Conservation (phyloP, 2,888 invertebrate species). For the Cheilosia grossa region DNA sequence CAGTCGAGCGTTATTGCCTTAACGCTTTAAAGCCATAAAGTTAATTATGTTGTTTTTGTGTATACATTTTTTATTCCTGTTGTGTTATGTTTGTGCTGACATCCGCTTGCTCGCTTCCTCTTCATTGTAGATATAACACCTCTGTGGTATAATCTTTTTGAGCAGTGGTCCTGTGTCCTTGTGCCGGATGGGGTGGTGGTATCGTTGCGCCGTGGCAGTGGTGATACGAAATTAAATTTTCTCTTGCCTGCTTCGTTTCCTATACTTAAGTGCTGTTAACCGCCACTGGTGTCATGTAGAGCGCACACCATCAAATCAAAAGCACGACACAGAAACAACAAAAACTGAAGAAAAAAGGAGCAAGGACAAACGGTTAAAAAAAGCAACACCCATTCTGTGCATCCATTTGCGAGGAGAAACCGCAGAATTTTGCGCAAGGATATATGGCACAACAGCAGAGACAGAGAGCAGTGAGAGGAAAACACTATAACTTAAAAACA, state of each 20-base stretch:
- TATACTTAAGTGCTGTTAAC: conserved; percentile 70
- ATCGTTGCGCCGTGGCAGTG: not conserved
- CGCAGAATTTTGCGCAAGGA: conserved; percentile 67
- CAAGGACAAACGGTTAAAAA: conserved; percentile 63
- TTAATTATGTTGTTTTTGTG: conserved; percentile 57
- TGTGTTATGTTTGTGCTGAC: not conserved
- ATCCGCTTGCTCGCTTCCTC: not conserved
- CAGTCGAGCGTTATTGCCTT: conserved; percentile 48
- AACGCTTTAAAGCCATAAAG: conserved; percentile 70
- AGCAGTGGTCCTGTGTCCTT: conserved; percentile 28
- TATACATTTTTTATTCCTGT: conserved; percentile 17
- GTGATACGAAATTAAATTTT: conserved; percentile 49
- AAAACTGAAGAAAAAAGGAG: conserved; percentile 16
- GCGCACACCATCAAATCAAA: conserved; percentile 55
- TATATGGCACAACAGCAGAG: conserved; percentile 6
- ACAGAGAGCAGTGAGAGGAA: conserved; percentile 17
- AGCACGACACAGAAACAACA: conserved; percentile 2
- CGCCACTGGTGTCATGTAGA: conserved; percentile 67
- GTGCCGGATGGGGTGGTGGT: conserved; percentile 2
- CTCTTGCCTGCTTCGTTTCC: conserved; percentile 52
- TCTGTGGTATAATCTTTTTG: not conserved
- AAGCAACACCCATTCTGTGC: conserved; percentile 52
- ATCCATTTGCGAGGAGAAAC: conserved; percentile 58
- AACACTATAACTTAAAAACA: conserved; percentile 61
- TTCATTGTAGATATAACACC: not conserved